Conservation (phyloP, 2,113 vertebrate genomes). For the Amazona vittata region DNA sequence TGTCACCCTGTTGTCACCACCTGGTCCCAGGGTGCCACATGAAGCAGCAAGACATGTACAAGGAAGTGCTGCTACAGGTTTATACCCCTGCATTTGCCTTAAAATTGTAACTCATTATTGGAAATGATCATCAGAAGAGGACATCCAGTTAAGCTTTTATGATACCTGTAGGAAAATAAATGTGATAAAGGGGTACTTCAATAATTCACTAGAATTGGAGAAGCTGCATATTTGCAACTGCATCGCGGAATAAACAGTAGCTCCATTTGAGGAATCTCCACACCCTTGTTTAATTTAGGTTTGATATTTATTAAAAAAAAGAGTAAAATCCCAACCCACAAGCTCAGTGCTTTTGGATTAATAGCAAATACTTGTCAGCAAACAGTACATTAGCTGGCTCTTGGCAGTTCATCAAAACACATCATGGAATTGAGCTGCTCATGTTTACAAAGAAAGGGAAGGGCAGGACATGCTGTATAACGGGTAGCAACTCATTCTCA, state of each 20-base stretch:
- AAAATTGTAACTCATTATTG: background rate
- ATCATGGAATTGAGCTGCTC: slow-evolving; percentile 72
- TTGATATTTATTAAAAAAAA: slow-evolving; percentile 37
- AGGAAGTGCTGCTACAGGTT: background rate
- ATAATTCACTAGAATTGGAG: background rate
- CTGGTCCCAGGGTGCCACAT: rapidly evolving
- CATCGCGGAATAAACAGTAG: slow-evolving; percentile 63
- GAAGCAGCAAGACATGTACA: background rate
- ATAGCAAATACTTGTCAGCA: slow-evolving; percentile 78
- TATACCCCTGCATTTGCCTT: background rate
- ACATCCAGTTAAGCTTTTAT: background rate
- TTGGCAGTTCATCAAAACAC: slow-evolving; percentile 77
- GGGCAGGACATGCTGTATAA: slow-evolving; percentile 61
- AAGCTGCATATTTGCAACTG: background rate
- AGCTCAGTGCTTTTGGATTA: slow-evolving; percentile 62
- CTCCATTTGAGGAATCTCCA: slow-evolving; percentile 30
- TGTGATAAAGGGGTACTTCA: background rate
- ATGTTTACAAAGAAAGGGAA: slow-evolving; percentile 68
- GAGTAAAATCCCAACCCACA: slow-evolving; percentile 37
- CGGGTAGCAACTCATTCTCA: slow-evolving; percentile 56
- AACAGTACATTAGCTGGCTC: slow-evolving; percentile 78
- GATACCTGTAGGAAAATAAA: background rate
- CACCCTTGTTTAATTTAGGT: slow-evolving; percentile 72
- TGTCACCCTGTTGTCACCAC: background rate
- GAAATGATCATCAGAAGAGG: background rate